Percentiles rank a stretch among this genome's conserved stretches.
Conservation (phyloP, 1,140 invertebrate species). For the Pseudomyrmex gracilis region DNA sequence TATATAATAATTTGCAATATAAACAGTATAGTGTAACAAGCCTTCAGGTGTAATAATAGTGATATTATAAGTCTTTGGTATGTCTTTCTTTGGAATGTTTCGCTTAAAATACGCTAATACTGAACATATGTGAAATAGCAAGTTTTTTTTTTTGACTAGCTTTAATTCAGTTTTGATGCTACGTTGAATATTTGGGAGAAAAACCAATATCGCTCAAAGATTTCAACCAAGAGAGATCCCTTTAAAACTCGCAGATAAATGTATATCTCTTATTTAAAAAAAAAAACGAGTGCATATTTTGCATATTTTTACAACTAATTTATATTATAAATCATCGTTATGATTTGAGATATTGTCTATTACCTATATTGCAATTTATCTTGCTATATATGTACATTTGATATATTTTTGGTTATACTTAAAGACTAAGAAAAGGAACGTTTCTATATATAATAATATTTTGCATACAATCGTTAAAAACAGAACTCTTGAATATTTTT, state of each 20-base stretch:
- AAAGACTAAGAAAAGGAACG: slow-evolving; percentile 52
- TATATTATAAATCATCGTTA: slow-evolving; percentile 57
- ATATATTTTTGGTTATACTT: slow-evolving; percentile 26
- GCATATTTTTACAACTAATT: slow-evolving; percentile 24
- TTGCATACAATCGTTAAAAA: not conserved
- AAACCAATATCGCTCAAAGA: too few relatives aligned
- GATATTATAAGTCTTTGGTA: slow-evolving; percentile 32
- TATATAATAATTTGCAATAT: slow-evolving; percentile 19
- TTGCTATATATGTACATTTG: slow-evolving; percentile 20
- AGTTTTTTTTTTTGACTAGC: slow-evolving; percentile 26
- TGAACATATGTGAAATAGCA: not conserved
- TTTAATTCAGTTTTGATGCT: not conserved
- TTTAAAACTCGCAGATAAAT: not conserved
- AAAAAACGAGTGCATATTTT: not conserved
- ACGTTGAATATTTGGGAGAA: too few relatives aligned
- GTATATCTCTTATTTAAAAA: not conserved
- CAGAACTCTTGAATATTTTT: too few relatives aligned
- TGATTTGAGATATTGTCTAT: slow-evolving; percentile 47
- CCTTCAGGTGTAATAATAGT: not conserved
- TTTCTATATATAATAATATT: slow-evolving; percentile 6
- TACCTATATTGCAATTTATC: slow-evolving; percentile 58
- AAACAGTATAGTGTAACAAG: slow-evolving; percentile 36
- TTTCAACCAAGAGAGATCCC: too few relatives aligned
- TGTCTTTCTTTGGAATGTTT: not conserved
- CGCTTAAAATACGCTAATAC: slow-evolving; percentile 13